phyloP scores from a whole-genome alignment of 2,113 vertebrate species.

The Myrmecobius fasciatus region DNA sequence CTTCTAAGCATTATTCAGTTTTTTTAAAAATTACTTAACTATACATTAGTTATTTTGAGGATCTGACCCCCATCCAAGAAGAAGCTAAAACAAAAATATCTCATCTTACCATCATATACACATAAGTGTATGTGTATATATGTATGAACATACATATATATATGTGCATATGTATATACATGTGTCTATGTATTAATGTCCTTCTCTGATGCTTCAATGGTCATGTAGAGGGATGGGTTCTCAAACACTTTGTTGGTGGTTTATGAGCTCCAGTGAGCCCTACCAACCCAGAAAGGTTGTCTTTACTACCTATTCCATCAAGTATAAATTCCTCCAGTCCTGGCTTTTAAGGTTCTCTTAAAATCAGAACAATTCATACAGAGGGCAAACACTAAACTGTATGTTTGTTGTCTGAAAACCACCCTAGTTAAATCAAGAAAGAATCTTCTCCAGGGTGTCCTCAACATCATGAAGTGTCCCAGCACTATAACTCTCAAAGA shows the following conservation, averaged over 20 bases:
- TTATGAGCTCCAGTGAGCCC: neutral
- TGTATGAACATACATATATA: neutral
- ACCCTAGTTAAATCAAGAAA: neutral
- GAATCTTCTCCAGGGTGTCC: neutral
- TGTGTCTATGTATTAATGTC: neutral
- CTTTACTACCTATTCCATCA: neutral
- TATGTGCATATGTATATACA: neutral
- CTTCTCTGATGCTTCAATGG: neutral
- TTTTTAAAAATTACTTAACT: neutral
- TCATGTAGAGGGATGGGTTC: neutral
- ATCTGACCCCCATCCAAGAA: neutral
- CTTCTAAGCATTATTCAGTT: neutral
- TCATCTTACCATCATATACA: neutral
- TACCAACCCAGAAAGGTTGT: neutral
- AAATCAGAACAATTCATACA: neutral
- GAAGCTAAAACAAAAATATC: neutral
- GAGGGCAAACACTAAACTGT: neutral
- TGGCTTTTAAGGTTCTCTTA: conserved; percentile 12
- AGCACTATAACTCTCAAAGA: neutral
- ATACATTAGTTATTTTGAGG: neutral
- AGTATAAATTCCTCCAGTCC: neutral
- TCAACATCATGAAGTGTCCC: neutral
- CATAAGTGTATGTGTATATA: neutral
- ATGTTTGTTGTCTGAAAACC: neutral
- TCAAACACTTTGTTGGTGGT: neutral